Evolutionary conservation across 2,888 invertebrate genomes (phyloP).

Genomic region (Seladonia tumulorum): DNA sequence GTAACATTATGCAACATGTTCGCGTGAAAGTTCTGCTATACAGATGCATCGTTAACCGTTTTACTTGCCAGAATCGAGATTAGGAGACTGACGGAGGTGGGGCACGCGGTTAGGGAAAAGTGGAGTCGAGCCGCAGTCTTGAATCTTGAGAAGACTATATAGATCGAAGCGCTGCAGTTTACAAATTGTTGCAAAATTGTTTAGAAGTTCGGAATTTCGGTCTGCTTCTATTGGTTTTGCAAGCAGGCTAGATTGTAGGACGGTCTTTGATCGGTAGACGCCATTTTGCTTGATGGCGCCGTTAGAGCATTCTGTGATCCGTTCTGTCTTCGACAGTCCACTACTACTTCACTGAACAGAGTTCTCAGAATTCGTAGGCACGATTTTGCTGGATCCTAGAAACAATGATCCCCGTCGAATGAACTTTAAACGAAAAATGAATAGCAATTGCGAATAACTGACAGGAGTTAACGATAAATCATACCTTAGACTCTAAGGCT

Average conservation of each 20-base stretch:
- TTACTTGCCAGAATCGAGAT: neutral
- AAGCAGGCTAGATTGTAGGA: neutral
- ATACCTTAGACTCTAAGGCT: neutral
- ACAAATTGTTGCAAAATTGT: neutral
- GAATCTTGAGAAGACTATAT: neutral
- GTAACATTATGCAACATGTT: constrained; percentile 1
- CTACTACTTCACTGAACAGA: neutral
- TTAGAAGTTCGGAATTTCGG: neutral
- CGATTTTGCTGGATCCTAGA: neutral
- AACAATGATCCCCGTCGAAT: neutral
- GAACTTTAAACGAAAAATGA: neutral
- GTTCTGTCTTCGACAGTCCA: neutral
- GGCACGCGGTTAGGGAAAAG: neutral
- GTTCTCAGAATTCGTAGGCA: neutral
- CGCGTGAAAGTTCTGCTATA: constrained; percentile 5
- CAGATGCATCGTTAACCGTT: constrained; percentile 6
- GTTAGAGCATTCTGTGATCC: neutral
- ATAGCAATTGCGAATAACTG: neutral
- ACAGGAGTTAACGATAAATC: neutral
- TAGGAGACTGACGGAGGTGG: neutral
- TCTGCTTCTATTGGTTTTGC: neutral
- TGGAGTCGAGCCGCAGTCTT: neutral
- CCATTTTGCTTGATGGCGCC: neutral
- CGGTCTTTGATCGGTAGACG: neutral
- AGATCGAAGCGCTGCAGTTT: neutral